Conservation (phyloP, 2,797 vertebrate species). For the Darevskia mixta region DNA sequence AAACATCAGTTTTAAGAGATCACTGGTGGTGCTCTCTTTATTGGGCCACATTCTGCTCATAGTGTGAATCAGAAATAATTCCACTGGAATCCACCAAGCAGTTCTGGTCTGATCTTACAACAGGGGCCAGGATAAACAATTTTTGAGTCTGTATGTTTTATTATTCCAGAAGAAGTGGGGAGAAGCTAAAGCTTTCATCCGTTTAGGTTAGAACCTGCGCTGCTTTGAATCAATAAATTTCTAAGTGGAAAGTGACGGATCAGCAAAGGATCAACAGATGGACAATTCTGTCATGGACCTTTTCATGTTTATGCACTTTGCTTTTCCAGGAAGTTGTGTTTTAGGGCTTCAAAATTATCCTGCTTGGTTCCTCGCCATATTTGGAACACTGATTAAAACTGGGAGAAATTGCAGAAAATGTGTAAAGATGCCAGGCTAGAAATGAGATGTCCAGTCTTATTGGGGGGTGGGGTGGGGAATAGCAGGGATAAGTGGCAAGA, state of each 20-base stretch:
- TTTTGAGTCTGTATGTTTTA: constrained; percentile 44
- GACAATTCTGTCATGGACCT: constrained; percentile 44
- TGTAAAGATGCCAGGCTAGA: background rate
- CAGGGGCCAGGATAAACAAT: constrained; percentile 14
- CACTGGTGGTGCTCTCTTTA: background rate
- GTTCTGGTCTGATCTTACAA: constrained; percentile 2
- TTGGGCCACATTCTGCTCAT: background rate
- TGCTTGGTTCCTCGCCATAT: constrained; percentile 1
- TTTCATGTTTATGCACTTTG: background rate
- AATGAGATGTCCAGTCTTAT: background rate
- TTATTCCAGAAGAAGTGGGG: constrained; percentile 49
- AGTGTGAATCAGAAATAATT: constrained; percentile 6
- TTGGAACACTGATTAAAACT: constrained; percentile 8
- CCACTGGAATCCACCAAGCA: background rate
- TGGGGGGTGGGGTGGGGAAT: background rate
- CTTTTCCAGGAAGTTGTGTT: background rate
- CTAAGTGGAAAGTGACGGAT: constrained; percentile 41
- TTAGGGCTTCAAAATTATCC: background rate
- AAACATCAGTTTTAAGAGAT: constrained; percentile 9
- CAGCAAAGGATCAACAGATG: constrained; percentile 40
- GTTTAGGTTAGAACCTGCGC: constrained; percentile 32
- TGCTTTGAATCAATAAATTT: constrained; percentile 39
- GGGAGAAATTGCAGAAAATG: background rate
- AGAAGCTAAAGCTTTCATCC: constrained; percentile 17
- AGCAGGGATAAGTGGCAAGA: background rate